Evolutionary conservation across 2,797 vertebrate genomes (phyloP), one percentile per base, ranked within the genome.

Genomic region (Falco biarmicus): DNA sequence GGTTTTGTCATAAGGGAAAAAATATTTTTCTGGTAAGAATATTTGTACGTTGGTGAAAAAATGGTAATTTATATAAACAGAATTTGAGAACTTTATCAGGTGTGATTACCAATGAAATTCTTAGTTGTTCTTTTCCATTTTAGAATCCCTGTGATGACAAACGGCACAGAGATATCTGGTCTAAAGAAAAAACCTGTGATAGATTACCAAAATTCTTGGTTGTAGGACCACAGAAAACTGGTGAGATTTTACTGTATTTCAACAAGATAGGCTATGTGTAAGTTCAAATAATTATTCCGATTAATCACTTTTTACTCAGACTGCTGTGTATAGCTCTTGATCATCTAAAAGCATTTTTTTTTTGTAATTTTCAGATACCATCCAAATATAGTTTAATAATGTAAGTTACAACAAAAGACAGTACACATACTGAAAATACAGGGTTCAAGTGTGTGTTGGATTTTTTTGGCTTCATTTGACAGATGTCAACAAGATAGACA

Each of bases 151-250:
- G 99, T 89, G 99, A 99, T 97, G 99, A 99, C 96, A 99, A 99
- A 97, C 98, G 99, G 45, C 99, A 99, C 96, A 99, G 99, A 98
- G 99, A 99, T 98, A 99, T 99, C 96, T 99, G 99, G 99, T 99
- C 99, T 68, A 99, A 99, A 98, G 99, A 99, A 97, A 99, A 99
- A 98, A 99, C 99, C 74, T 99, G 99, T 83, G 99, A 99, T 98
- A 98, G 99, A 50, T 98, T 99, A 93, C 99, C 99, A 91, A 99
- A 99, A 96, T 99, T 99, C 98, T 98, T 99, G 98, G 99, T 99
- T 87, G 98, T 99, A 84, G 99, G 99, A 94, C 99, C 99, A 65
- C 99, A 99, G 97, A 99, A 99, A 98, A 99, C 99, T 95, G 99
- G 99, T 99, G 95, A 98, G 98, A 91, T 59, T 75, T 94, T 92